phyloP scores from a whole-genome alignment of 2,888 invertebrate species.

The Drosophila gaucha region DNA sequence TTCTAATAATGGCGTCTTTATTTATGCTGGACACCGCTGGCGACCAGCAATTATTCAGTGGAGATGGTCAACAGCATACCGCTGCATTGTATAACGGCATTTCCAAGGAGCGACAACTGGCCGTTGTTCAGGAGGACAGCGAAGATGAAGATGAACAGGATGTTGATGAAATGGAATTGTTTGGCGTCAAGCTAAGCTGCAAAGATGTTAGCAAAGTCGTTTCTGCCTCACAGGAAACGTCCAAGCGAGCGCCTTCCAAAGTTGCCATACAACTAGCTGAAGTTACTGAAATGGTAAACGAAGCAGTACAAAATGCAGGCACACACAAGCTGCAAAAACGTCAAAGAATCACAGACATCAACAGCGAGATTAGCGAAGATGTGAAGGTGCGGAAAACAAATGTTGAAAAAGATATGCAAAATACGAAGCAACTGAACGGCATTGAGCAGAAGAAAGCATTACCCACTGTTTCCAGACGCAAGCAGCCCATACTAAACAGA shows the following conservation, averaged over 20 bases:
- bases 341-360: constrained; percentile 42
- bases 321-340: constrained; percentile 36
- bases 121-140: constrained; percentile 18
- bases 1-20: constrained; percentile 70
- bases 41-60: constrained; percentile 66
- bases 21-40: constrained; percentile 81
- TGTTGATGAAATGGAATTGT: constrained; percentile 68
- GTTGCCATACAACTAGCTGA: constrained; percentile 55
- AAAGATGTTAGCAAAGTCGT: constrained; percentile 63
- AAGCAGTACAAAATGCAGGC: constrained; percentile 54
- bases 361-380: constrained; percentile 31
- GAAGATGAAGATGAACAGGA: constrained; percentile 49
- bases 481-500: constrained; percentile 84
- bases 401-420: constrained; percentile 63
- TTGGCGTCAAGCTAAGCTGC: constrained; percentile 50
- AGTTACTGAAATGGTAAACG: constrained; percentile 56
- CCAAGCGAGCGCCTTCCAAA: constrained; percentile 37
- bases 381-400: constrained; percentile 43
- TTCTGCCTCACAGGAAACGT: constrained; percentile 55
- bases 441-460: constrained; percentile 86
- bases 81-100: constrained; percentile 25
- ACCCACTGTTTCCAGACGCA: constrained; percentile 84
- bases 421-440: constrained; percentile 77
- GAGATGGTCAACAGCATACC: constrained; percentile 5
- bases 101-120: constrained; percentile 7